Base-by-base conservation (phyloP, 2,113 vertebrate genomes). In the Salvelinus namaycush region DNA sequence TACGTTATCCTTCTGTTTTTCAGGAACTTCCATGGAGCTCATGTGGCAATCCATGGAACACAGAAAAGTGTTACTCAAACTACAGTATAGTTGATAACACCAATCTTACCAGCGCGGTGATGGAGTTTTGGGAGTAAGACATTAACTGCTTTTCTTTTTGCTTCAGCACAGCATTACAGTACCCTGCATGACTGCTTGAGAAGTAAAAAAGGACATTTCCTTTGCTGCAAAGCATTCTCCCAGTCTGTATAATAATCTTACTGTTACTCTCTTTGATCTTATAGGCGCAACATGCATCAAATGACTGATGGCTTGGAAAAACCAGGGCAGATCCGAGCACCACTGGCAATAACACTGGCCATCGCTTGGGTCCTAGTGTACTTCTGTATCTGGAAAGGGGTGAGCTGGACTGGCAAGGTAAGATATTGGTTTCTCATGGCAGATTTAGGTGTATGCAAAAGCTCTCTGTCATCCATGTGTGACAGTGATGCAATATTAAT, bases 341-440 rank as follows among this genome's bases (percentile, higher is more conserved):
- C 97, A 0, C 93, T 99, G 83, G 97, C 98, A 49, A 95, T 99
- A 89, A 99, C 98, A 13, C 91, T 99, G 87, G 97, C 96, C 80
- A 96, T 99, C 65, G 97, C 97, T 78, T 99, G 98, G 98, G 92
- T 99, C 70, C 94, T 99, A 6, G 98, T 99, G 62, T 99, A 99
- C 84, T 99, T 99, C 91, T 99, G 98, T 87, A 99, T 99, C 92
- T 99, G 98, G 98, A 99, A 99, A 92, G 98, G 98, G 79, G 98
- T 99, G 84, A 87, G 95, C 87, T 99, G 98, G 97, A 99, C 98
- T n/a, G 98, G 98, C 87, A 99, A 99, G 97, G 98, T 99, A 94
- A 96, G 92, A 81, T 16, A 5, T 69, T 29, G 62, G 20, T 6
- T 59, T 20, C 54, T 18, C 60, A 77, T 60, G 54, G 27, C 67